phyloP scores from a whole-genome alignment of 2,888 invertebrate genomes.

The Ichneumon xanthorius region DNA sequence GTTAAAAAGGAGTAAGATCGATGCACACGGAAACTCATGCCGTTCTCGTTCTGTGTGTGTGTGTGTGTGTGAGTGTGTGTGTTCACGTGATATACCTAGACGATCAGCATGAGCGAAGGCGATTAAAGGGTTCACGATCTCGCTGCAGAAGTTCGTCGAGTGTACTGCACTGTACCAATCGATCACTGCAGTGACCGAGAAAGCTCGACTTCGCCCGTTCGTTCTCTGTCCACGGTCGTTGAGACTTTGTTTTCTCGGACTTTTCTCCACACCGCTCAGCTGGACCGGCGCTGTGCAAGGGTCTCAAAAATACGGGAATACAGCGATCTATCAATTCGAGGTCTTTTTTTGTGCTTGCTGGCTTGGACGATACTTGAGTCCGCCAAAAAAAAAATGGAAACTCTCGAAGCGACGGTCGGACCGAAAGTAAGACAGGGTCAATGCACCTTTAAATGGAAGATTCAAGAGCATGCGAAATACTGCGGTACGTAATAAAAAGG shows the following conservation, averaged over 20 bases:
- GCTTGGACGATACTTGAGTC: not conserved
- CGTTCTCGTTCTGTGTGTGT: slow-evolving; percentile 32
- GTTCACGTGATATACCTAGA: not conserved
- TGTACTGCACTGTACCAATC: slow-evolving; percentile 59
- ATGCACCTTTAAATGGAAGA: no score
- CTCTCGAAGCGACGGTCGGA: not conserved
- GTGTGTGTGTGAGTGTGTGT: not conserved
- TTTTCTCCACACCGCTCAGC: slow-evolving; percentile 50
- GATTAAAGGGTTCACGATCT: slow-evolving; percentile 67
- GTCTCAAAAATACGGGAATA: slow-evolving; percentile 16
- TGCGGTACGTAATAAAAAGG: not conserved
- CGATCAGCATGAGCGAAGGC: slow-evolving; percentile 59
- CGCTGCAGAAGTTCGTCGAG: slow-evolving; percentile 59
- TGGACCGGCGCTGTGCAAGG: slow-evolving; percentile 20
- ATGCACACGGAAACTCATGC: slow-evolving; percentile 65
- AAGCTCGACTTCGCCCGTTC: slow-evolving; percentile 47
- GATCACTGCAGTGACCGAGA: slow-evolving; percentile 65
- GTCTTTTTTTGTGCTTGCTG: not conserved
- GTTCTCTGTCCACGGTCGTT: slow-evolving; percentile 12
- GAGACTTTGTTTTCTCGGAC: slow-evolving; percentile 59
- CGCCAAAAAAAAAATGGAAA: not conserved
- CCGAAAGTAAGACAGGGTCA: no score
- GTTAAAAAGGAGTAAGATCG: slow-evolving; percentile 59
- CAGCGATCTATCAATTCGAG: slow-evolving; percentile 50
- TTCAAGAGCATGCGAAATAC: no score